Base-by-base conservation (phyloP, 2,797 vertebrate genomes). In the Adelosebastes latens region DNA sequence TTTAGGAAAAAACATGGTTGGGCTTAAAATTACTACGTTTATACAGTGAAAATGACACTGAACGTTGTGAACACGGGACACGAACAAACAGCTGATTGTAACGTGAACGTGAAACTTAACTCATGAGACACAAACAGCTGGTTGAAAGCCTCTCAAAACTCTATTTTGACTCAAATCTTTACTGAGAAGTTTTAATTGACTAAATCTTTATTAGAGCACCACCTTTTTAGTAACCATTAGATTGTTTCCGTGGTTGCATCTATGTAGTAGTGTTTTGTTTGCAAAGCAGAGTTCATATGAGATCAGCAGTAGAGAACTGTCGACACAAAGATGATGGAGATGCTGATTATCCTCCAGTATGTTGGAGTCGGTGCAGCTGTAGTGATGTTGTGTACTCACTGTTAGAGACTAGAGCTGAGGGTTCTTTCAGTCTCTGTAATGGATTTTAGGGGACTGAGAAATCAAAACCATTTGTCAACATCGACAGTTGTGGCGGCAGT, bases 401-500 rank as follows among this genome's bases (percentile, higher is more conserved):
- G 69, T 73, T 69, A 68, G 16, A 80, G 60, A 62, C 64, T 22
- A 39, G n/a, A 79, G 56, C 56, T 55, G 55, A 75, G 61, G 39
- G 25, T 71, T 64, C 64, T 66, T 59, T 55, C 59, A 18, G 52
- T 46, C 69, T 69, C 67, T 16, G 74, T 84, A 77, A 88, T 83
- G 73, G 75, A 87, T 87, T 91, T 88, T 78, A 62, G 69, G 67
- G 18, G 39, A 56, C 76, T 60, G 83, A 81, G 71, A 82, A 88
- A 89, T 81, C 84, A 86, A 80, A 88, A 63, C 72, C 88, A 87
- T 91, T 91, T 79, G 77, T 92, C 89, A 92, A 79, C 76, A 84
- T 86, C 31, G 64, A 82, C 90, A 84, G 83, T 64, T 68, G 81
- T 81, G 82, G 73, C 83, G 59, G 82, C 68, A 81, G 85, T 87